phyloP scores from a whole-genome alignment of 2,888 invertebrate species.

The Eilema griseolum region DNA sequence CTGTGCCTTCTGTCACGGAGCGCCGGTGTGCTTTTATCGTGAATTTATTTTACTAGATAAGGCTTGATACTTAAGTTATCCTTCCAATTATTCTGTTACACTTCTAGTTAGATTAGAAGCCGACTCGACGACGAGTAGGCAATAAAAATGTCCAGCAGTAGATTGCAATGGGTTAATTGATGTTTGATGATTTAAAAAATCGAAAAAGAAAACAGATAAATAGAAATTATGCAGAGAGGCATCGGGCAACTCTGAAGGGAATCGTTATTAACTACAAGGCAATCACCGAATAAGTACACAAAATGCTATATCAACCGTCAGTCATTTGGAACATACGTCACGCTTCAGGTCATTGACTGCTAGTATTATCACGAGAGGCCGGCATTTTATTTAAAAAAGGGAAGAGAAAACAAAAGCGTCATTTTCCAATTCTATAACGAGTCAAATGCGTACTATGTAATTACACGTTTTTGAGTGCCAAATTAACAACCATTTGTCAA shows the following conservation, averaged over 20 bases:
- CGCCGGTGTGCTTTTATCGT: constrained; percentile 1
- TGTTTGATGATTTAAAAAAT: neutral
- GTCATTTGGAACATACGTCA: constrained; percentile 1
- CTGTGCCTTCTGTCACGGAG: constrained; percentile 18
- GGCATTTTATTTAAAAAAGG: neutral
- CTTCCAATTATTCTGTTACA: constrained; percentile 2
- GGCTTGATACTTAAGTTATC: neutral
- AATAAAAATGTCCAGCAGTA: neutral
- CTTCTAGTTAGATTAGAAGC: neutral
- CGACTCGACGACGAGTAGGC: neutral
- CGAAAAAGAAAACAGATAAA: neutral
- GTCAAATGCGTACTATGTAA: neutral
- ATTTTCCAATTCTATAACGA: neutral
- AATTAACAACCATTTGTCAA: neutral
- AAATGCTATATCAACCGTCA: constrained; percentile 18
- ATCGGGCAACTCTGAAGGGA: neutral
- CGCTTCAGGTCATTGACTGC: constrained; percentile 1
- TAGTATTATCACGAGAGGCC: constrained; percentile 2
- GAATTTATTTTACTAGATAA: neutral
- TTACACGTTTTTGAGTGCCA: neutral
- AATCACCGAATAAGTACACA: neutral
- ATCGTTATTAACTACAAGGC: neutral
- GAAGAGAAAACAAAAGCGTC: neutral
- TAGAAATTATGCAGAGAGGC: neutral
- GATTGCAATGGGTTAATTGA: neutral